Base-by-base conservation (phyloP, 2,113 vertebrate genomes). In the Deroptyus accipitrinus region DNA sequence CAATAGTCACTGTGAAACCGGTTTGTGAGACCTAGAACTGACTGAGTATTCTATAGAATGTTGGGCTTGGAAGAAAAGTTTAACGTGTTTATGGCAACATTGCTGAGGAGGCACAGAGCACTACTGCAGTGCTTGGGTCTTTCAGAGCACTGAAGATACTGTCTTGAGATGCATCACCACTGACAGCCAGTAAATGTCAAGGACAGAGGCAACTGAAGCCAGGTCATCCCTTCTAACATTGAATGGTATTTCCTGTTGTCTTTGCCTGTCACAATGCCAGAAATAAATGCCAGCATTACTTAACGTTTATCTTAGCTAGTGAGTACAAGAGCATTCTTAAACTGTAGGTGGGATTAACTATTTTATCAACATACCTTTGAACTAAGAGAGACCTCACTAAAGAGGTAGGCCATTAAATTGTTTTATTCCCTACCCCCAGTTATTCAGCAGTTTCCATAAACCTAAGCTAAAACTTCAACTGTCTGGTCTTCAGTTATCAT, bases 371-470 rank as follows among this genome's bases (percentile, higher is more conserved):
- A 1, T 67, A 62, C n/a, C 33, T 87, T 83, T 89, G 64, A 84
- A 73, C 49, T 74, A 37, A 86, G 25, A 63, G 17, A 76, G 30
- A 46, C 64, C 68, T 95, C 41, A 20, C 30, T 77, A 41, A 88
- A 92, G 24, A 74, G 67, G 17, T 24, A 77, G 68, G 41, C 13
- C 13, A 25, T 75, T 76, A 79, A 78, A 73, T 62, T 7, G 14
- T 42, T 49, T 42, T 35, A 17, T 28, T 42, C 12, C 41, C 28
- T 59, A 59, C 20, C 57, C 22, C 22, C 33, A 59, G 33, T 59
- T n/a, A n/a, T n/a, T n/a, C 33, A 35, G 44, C 28, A 0, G 0
- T 64, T 77, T 48, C 28, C 18, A 8, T 70, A 75, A 84, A n/a
- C n/a, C 11, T 37, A 70, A 46, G 37, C 70, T 87, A 54, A 78